These are phyloP conservation scores for Mactromeris polynyma DNA, from an alignment of 2,888 invertebrate species.

Conservation along the genomic window DNA sequence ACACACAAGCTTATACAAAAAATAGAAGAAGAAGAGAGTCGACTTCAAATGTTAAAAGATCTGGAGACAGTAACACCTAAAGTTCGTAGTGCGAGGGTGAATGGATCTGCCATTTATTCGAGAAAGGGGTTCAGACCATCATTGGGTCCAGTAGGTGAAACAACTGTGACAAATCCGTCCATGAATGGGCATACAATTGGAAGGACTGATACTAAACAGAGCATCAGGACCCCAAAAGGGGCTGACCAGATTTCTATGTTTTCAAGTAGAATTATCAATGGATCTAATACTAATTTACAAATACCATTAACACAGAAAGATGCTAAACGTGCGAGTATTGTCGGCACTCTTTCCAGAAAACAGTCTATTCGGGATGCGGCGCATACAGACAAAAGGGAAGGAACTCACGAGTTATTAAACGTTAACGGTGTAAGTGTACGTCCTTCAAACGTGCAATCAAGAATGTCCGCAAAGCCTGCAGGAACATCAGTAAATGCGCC, in stretches of 20 bases:
- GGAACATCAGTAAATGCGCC: background rate
- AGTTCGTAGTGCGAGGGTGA: background rate
- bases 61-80: background rate
- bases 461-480: background rate
- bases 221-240: background rate
- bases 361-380: background rate
- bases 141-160: background rate
- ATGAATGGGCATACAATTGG: background rate
- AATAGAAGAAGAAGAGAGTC: background rate
- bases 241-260: background rate
- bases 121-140: background rate
- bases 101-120: background rate
- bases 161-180: background rate
- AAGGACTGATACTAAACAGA: background rate
- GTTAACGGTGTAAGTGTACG: slow-evolving; percentile 6
- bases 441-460: background rate
- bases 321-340: background rate
- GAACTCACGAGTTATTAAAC: background rate
- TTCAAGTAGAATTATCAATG: background rate
- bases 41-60: slow-evolving; percentile 4
- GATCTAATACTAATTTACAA: background rate
- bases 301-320: background rate
- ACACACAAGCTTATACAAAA: background rate
- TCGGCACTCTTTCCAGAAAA: background rate
- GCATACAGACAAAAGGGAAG: background rate